phyloP scores from a whole-genome alignment of 2,888 invertebrate species.

The Ornithoptera priamus region DNA sequence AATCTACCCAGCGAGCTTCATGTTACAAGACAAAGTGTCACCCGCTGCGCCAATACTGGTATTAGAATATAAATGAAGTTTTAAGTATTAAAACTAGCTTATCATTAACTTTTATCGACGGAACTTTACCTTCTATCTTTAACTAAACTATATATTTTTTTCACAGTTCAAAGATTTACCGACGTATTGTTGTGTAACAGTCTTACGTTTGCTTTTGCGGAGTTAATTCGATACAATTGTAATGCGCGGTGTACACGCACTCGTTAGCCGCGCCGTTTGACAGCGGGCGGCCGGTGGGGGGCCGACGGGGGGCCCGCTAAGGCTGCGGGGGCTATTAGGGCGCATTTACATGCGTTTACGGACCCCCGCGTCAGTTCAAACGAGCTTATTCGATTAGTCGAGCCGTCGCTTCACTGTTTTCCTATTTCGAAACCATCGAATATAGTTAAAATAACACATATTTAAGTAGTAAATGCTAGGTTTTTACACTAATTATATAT shows the following conservation, averaged over 20 bases:
- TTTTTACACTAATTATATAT: too few species aligned
- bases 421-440: not conserved
- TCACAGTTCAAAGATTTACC: not conserved
- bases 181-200: conserved; percentile 8
- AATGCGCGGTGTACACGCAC: conserved; percentile 28
- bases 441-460: not conserved
- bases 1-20: too few species aligned
- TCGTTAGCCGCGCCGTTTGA: conserved; percentile 27
- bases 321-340: conserved; percentile 43
- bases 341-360: conserved; percentile 53
- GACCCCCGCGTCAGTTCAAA: conserved; percentile 29
- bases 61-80: not conserved
- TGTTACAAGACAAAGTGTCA: not conserved
- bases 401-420: conserved; percentile 24
- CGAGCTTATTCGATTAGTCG: conserved; percentile 27
- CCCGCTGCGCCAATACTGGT: too few species aligned
- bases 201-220: conserved; percentile 20
- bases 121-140: not conserved
- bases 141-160: not conserved
- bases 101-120: not conserved
- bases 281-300: conserved; percentile 5
- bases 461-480: not conserved
- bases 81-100: not conserved
- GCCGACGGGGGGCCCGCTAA: conserved; percentile 2
- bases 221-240: conserved; percentile 27